These are phyloP conservation scores for human DNA, from an alignment of 2,113 vertebrate species.

Conservation along the genomic window GRCh38 chr5:165579501-165580000, in stretches of 20 bases:
- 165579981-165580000: neutral
- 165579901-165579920: neutral
- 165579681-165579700: neutral
- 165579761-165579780: neutral
- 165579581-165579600: neutral
- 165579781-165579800: neutral
- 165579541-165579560: neutral
- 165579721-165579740: neutral
- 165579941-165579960: neutral
- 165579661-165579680: neutral
- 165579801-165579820: neutral
- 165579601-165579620: neutral
- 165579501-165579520: neutral
- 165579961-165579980: neutral
- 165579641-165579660: neutral
- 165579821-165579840: neutral
- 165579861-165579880: neutral
- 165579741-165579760: neutral
- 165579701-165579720: neutral
- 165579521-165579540: neutral
- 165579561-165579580: neutral
- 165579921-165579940: neutral
- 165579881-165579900: neutral
- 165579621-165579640: neutral
- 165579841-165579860: neutral